phyloP scores from a whole-genome alignment of 2,113 vertebrate species.

The Probosciger aterrimus region DNA sequence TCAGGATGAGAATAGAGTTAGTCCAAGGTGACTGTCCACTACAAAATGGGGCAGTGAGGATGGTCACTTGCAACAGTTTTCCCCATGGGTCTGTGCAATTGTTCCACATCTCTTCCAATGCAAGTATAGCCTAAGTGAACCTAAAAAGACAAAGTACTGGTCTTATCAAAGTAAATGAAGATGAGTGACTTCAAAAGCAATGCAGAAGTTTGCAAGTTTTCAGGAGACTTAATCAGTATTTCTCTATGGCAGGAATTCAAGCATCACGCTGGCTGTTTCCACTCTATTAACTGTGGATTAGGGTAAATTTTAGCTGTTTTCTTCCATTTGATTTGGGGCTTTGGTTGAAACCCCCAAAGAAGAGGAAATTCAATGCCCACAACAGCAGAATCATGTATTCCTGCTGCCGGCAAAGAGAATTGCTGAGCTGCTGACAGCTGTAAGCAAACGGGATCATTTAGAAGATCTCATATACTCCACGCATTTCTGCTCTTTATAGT shows the following conservation, averaged over 20 bases:
- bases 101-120: background rate
- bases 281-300: background rate
- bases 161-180: background rate
- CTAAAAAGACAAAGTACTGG: background rate
- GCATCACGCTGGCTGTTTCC: accelerated
- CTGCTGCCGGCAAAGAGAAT: background rate
- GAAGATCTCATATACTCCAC: background rate
- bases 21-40: background rate
- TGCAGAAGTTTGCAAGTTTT: background rate
- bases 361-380: background rate
- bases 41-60: background rate
- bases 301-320: background rate
- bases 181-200: background rate
- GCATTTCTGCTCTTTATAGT: background rate
- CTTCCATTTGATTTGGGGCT: background rate
- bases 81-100: background rate
- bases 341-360: background rate
- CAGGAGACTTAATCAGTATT: background rate
- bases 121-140: background rate
- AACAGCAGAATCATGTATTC: background rate
- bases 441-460: constrained; percentile 13
- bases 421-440: constrained; percentile 10
- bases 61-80: background rate
- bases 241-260: background rate
- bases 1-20: background rate